Percentiles rank a stretch among this genome's conserved stretches.
Conservation (phyloP, 2,113 vertebrate genomes). For the Ctenodactylus gundi region DNA sequence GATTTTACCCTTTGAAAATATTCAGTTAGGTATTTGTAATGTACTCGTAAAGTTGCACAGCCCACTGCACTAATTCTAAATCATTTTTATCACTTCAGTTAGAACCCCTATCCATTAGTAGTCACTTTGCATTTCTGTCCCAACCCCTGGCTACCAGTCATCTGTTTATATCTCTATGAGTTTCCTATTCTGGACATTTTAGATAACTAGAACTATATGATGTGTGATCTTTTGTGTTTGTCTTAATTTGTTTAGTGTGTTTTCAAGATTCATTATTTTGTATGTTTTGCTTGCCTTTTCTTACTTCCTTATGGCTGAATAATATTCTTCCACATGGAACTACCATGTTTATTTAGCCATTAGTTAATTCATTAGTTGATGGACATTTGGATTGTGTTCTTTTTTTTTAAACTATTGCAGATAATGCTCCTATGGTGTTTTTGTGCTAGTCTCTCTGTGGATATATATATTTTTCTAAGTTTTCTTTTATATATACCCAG, state of each 20-base stretch:
- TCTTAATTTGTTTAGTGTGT: background rate
- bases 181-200: background rate
- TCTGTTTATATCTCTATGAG: background rate
- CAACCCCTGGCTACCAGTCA: background rate
- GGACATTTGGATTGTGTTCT: background rate
- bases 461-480: background rate
- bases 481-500: background rate
- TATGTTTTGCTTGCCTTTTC: background rate
- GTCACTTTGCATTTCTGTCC: background rate
- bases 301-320: constrained; percentile 1
- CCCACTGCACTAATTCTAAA: background rate
- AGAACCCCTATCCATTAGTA: background rate
- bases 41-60: background rate
- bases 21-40: background rate
- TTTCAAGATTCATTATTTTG: background rate
- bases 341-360: background rate
- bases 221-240: background rate
- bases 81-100: constrained; percentile 32
- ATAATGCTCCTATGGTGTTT: background rate
- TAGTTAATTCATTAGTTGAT: background rate
- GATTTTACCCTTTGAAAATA: background rate
- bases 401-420: background rate
- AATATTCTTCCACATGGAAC: background rate
- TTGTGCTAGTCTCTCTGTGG: background rate
- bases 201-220: background rate